Base-by-base conservation (phyloP, 2,888 invertebrate species). In the Cheilosia soror region DNA sequence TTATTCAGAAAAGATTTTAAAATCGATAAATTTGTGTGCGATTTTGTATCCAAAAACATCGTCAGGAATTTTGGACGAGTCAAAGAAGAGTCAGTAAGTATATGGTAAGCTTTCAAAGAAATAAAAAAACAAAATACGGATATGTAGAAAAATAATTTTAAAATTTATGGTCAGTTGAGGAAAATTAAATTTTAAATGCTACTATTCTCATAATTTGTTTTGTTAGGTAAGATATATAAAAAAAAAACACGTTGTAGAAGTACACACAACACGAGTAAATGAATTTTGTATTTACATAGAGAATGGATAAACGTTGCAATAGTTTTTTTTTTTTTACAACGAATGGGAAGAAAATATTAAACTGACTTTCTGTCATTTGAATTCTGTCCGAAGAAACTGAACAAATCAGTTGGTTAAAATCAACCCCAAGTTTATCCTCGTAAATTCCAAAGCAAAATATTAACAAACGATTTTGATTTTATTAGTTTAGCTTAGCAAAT, bases 11-110 rank as follows among this genome's bases (percentile, higher is more conserved):
- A 87, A 88, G 87, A 80, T 84, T 85, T 84, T 86, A 72, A 65
- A 80, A 83, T 82, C 76, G 77, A 49, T 77, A 78, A 71, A 58
- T 68, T 81, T 72, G 77, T 87, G 87, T 88, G 88, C 89, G 88
- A 81, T 88, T 87, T 63, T 88, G 89, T 89, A 89, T 89, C 86
- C 77, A 69, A 89, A 90, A 90, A 90, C 89, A 90, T 90, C 90
- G 91, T 89, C 90, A 88, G 88, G 89, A 91, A 90, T 90, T 91
- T 91, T 91, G 91, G 91, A 90, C 92, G 92, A 91, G 91, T 91
- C 91, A 91, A 91, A 91, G 91, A 91, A 91, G 77, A 85, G 91
- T 91, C 92, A 91, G 27, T 42, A 60, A 84, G 87, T 88, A 86
- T 86, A 85, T 83, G 77, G 81, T 87, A 88, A 87, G 88, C 88